phyloP scores from a whole-genome alignment of 2,797 vertebrate genomes.

The Morelia viridis region DNA sequence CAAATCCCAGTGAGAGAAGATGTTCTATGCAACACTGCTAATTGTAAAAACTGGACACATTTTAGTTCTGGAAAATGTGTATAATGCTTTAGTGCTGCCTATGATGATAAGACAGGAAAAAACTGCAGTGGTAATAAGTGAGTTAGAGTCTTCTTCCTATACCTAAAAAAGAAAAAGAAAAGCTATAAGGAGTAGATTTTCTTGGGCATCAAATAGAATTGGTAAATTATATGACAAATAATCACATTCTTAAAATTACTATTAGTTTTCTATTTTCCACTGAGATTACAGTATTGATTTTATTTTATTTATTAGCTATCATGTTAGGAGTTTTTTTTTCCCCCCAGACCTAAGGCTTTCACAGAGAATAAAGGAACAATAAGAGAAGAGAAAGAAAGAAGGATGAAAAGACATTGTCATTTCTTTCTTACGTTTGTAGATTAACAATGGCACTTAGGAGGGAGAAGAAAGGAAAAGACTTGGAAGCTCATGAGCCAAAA shows the following conservation, averaged over 20 bases:
- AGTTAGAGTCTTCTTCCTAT: background rate
- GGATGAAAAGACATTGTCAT: background rate
- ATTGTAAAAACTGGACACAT: background rate
- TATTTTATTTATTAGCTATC: background rate
- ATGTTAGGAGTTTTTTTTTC: background rate
- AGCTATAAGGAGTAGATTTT: background rate
- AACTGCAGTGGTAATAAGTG: background rate
- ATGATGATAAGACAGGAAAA: background rate
- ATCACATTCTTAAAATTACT: background rate
- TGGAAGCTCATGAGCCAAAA: background rate
- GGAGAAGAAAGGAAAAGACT: background rate
- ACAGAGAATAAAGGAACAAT: background rate
- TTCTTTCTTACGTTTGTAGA: background rate
- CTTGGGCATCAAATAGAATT: background rate
- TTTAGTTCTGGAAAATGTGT: background rate
- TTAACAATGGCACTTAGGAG: conserved; percentile 1
- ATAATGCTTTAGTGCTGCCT: background rate
- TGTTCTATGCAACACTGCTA: background rate
- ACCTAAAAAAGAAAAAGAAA: background rate
- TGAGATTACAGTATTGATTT: conserved; percentile 3
- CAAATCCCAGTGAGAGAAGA: background rate
- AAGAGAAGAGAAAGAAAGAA: background rate
- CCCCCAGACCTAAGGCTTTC: background rate
- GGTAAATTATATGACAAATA: background rate
- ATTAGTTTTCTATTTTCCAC: background rate